phyloP scores from a whole-genome alignment of 2,888 invertebrate genomes.

The Netelia virgata region DNA sequence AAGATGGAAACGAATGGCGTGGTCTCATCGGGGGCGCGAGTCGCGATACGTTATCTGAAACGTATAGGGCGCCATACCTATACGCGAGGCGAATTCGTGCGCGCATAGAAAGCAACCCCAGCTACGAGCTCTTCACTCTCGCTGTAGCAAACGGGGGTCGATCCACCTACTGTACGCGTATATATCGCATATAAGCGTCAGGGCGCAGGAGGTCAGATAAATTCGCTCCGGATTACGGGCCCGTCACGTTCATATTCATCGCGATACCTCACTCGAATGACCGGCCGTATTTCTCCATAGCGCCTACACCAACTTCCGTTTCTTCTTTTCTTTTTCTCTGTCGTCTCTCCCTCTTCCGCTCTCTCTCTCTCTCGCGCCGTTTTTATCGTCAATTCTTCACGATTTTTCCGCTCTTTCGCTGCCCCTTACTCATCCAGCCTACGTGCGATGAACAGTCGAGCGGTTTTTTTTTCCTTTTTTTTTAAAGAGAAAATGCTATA shows the following conservation, averaged over 20 bases:
- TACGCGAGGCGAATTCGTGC: constrained; percentile 42
- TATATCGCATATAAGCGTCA: constrained; percentile 2
- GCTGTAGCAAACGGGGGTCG: constrained; percentile 60
- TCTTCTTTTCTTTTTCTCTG: constrained; percentile 59
- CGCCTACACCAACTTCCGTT: constrained; percentile 60
- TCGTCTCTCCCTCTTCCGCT: constrained; percentile 5
- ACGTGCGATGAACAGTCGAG: constrained; percentile 42
- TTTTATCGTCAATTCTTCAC: constrained; percentile 34
- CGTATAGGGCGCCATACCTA: constrained; percentile 47
- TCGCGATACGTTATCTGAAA: constrained; percentile 81
- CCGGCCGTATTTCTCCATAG: constrained; percentile 78
- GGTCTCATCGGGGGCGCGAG: constrained; percentile 75
- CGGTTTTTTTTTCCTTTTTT: neutral
- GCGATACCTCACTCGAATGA: constrained; percentile 81
- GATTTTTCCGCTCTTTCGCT: constrained; percentile 36
- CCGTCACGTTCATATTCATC: constrained; percentile 84
- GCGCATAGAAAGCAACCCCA: constrained; percentile 40
- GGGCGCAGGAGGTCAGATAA: constrained; percentile 78
- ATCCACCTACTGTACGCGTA: constrained; percentile 26
- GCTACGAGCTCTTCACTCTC: constrained; percentile 43
- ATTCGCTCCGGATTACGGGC: constrained; percentile 81
- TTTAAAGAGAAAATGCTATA: constrained; percentile 7
- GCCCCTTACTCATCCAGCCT: constrained; percentile 22
- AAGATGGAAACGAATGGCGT: constrained; percentile 80
- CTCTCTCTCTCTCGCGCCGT: neutral